phyloP scores from a whole-genome alignment of 1,140 invertebrate species.

The Cydia fagiglandana region DNA sequence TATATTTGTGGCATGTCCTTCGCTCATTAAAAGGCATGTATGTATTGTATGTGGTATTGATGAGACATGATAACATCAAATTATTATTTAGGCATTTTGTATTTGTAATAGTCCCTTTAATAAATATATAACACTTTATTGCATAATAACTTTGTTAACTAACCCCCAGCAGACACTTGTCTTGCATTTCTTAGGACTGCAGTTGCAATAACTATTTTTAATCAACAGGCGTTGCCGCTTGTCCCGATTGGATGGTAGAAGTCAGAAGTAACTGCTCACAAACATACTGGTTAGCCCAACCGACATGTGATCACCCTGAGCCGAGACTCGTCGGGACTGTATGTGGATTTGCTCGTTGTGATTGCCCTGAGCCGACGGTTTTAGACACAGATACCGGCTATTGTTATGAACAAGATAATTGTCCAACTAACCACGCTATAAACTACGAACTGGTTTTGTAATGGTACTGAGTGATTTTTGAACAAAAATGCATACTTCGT shows the following conservation, averaged over 20 bases:
- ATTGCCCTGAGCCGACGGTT: constrained; percentile 50
- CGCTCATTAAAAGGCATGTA: too few species aligned
- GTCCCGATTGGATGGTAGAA: constrained; percentile 52
- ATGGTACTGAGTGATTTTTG: background rate
- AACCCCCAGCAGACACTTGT: background rate
- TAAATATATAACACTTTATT: too few species aligned
- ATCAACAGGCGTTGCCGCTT: constrained; percentile 49
- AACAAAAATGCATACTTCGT: background rate
- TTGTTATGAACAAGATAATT: constrained; percentile 56
- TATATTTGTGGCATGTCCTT: too few species aligned
- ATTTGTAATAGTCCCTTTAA: too few species aligned
- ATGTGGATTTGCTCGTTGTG: constrained; percentile 55
- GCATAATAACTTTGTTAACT: too few species aligned
- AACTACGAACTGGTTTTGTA: background rate
- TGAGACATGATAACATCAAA: too few species aligned
- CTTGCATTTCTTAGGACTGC: background rate
- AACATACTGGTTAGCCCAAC: constrained; percentile 48
- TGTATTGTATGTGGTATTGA: too few species aligned
- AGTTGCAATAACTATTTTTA: constrained; percentile 14
- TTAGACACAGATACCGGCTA: constrained; percentile 52
- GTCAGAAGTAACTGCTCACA: constrained; percentile 44
- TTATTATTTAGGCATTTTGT: too few species aligned
- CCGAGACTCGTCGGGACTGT: constrained; percentile 44
- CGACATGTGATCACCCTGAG: constrained; percentile 51
- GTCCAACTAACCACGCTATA: constrained; percentile 45